phyloP scores from a whole-genome alignment of 2,113 vertebrate genomes.

The Todiramphus saurophagus region DNA sequence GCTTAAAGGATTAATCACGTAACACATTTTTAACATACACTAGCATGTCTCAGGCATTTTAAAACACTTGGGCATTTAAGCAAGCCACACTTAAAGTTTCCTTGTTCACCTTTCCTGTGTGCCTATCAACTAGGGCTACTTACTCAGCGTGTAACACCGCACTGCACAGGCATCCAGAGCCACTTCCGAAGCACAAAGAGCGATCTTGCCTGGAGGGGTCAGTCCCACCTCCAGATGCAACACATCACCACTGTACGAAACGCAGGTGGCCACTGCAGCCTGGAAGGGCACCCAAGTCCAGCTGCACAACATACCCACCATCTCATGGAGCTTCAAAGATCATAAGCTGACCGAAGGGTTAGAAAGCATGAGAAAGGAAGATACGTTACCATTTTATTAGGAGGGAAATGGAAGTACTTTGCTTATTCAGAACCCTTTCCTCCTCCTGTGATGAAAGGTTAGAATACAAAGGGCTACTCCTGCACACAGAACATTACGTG shows the following conservation, averaged over 20 bases:
- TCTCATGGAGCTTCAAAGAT: background rate
- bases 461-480: background rate
- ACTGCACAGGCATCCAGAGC: background rate
- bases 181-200: rapidly evolving
- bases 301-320: rapidly evolving
- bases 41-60: background rate
- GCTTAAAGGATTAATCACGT: background rate
- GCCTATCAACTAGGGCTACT: background rate
- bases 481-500: background rate
- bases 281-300: background rate
- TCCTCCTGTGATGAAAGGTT: background rate
- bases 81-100: background rate
- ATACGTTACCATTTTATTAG: background rate
- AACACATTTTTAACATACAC: background rate
- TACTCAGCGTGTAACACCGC: rapidly evolving
- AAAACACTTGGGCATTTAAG: background rate
- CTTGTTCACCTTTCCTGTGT: background rate
- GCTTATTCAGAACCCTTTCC: background rate
- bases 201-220: background rate
- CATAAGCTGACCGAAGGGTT: background rate
- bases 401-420: background rate
- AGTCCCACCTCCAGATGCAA: background rate
- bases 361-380: background rate
- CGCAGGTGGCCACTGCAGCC: background rate
- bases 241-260: background rate